phyloP scores from a whole-genome alignment of 2,113 vertebrate genomes.

The Forbesichthys agassizii region DNA sequence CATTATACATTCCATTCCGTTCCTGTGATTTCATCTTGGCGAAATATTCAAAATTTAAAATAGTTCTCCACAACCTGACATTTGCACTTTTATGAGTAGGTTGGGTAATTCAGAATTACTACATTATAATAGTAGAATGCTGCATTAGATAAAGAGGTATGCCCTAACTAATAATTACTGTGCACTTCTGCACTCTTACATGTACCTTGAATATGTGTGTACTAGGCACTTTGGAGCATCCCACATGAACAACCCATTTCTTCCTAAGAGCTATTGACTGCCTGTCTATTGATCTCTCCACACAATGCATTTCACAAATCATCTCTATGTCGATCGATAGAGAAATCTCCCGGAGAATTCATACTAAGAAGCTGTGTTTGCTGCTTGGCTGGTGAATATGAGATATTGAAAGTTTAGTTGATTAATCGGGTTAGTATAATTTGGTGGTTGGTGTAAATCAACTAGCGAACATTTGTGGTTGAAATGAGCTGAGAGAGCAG shows the following conservation, averaged over 20 bases:
- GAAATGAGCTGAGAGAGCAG: conserved; percentile 93
- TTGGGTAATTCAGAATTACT: too few species aligned
- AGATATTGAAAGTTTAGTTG: conserved; percentile 96
- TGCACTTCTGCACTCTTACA: too few species aligned
- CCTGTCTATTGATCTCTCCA: conserved; percentile 89
- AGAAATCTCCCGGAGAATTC: conserved; percentile 99
- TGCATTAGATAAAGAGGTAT: too few species aligned
- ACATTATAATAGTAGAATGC: too few species aligned
- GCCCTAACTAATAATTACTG: too few species aligned
- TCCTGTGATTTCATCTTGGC: too few species aligned
- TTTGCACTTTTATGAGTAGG: too few species aligned
- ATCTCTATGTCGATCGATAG: conserved; percentile 97
- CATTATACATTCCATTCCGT: too few species aligned
- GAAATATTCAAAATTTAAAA: too few species aligned
- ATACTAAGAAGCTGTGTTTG: conserved; percentile 92
- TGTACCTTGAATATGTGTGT: too few species aligned
- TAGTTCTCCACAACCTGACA: too few species aligned
- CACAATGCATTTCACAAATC: conserved; percentile 99
- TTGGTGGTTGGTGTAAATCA: conserved; percentile 98
- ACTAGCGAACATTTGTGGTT: conserved; percentile 94
- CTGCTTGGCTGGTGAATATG: conserved; percentile 57
- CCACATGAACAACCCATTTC: conserved; percentile 73
- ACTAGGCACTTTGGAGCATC: too few species aligned
- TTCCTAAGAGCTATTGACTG: conserved; percentile 89
- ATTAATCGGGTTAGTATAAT: conserved; percentile 99